Base-by-base conservation (phyloP, 2,797 vertebrate genomes). In the Bucorvus abyssinicus region DNA sequence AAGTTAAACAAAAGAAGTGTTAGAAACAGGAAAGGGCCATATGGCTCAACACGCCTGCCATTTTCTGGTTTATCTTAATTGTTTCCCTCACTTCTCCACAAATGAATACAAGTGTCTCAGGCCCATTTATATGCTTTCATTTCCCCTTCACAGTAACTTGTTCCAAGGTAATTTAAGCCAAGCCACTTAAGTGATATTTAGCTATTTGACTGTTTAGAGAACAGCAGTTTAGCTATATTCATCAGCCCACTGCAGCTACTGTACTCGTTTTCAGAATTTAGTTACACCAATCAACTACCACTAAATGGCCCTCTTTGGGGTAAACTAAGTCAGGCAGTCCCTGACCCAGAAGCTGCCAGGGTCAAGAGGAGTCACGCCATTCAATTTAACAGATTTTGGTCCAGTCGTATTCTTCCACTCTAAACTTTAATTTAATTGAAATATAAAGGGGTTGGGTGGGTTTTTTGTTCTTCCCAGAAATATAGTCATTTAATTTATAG, bases 11-110 rank as follows among this genome's bases (percentile, higher is more conserved):
- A 96, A 96, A 86, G 93, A 92, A 93, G 94, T 95, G 96, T 96
- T 97, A 96, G 95, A 89, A 95, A 84, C 86, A 96, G 78, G 89
- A 93, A 94, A 87, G 79, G 80, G 57, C 93, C 94, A 91, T 90
- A 96, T 96, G 84, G 87, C 94, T 87, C 64, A 68, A 86, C 94
- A 89, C 5, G 74, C 90, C 94, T 96, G 91, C 95, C 88, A 92
- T 95, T 96, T 96, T 97, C 94, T 97, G 86, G 86, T 96, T 96
- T 96, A 96, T 97, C 96, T 96, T 96, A 96, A 96, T 96, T 93
- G 90, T 94, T 95, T 96, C 95, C 95, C 91, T 90, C 90, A 92
- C 90, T 96, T 96, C 93, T 95, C 78, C 4, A 26, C 91, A 92
- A 85, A 96, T 93, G 96, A 96, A 96, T 92, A 96, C 96, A 96